Base-by-base conservation (phyloP, 1,140 invertebrate species). In the Pseudomyrmex flavicornis region DNA sequence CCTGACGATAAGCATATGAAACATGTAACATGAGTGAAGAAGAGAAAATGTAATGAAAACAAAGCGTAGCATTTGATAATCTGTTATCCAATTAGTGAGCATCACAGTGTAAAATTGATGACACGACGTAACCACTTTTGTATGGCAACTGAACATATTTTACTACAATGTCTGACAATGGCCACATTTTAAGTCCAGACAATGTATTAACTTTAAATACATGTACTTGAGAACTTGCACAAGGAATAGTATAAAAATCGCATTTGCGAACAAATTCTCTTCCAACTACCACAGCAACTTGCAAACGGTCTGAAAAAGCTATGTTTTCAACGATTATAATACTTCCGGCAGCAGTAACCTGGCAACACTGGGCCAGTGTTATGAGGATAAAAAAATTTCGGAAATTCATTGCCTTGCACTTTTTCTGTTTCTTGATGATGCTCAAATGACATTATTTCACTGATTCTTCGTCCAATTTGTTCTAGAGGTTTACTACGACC, bases 91-190 rank as follows among this genome's bases (percentile, higher is more conserved):
- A 66, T 65, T 65, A 65, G 35, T 35, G 13, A 22, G 35, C 17
- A 9, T 66, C 35, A 66, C 63, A 66, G 17, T 66, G 63, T 66
- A 66, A 66, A 66, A 66, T 46, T 66, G 35, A 66, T 44, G n/a
- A 66, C 44, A 66, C 63, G 44, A 66, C 15, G 35, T 46, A 44
- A n/a, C 13, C 35, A 46, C 4, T 66, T 66, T 48, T 66, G 63
- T 66, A 66, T n/a, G 35, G 35, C 9, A 66, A 48, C n/a, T 48
- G 63, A 17, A 66, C 9, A 66, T 66, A 66, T 66, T 66, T 66
- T 35, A 46, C 17, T 2, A 8, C 10, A 66, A 66, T 48, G 9
- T 46, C 13, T 66, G 35, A 65, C 62, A 46, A 66, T 66, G 63
- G 35, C 63, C 63, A 66, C 44, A n/a, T 7, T 26, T 44, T 65